These are phyloP conservation scores for Tragulus kanchil DNA, from an alignment of 2,113 vertebrate genomes.

Conservation along the genomic window DNA sequence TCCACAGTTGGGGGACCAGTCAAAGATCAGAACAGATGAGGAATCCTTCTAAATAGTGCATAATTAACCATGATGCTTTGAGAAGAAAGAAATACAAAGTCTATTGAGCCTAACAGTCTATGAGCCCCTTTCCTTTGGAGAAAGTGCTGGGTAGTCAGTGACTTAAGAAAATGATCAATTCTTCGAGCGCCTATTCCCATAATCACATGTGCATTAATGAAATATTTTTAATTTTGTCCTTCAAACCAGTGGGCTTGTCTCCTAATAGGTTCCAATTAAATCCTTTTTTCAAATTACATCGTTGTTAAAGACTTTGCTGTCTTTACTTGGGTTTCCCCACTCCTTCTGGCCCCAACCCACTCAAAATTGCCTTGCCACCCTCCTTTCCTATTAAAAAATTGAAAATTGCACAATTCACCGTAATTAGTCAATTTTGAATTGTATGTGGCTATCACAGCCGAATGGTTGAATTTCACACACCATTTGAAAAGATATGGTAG, in stretches of 20 bases:
- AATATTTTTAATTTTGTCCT: conserved; percentile 84
- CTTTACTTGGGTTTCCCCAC: conserved; percentile 22
- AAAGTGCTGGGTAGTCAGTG: not conserved
- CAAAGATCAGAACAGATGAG: conserved; percentile 72
- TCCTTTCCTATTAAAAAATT: conserved; percentile 78
- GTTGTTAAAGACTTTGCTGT: conserved; percentile 70
- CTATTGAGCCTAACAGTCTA: too few relatives aligned
- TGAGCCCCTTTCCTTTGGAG: not conserved
- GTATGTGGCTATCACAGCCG: conserved; percentile 76
- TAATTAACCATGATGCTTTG: not conserved
- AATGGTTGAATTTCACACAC: conserved; percentile 86
- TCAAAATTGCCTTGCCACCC: conserved; percentile 68
- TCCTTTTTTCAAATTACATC: conserved; percentile 72
- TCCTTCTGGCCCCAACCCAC: conserved; percentile 42
- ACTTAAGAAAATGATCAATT: not conserved
- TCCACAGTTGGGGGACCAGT: conserved; percentile 71
- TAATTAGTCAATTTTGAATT: conserved; percentile 83
- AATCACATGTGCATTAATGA: conserved; percentile 73
- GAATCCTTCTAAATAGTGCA: not conserved
- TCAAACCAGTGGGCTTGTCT: conserved; percentile 73
- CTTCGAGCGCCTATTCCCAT: not conserved
- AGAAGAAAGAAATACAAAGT: too few relatives aligned
- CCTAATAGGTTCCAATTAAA: conserved; percentile 84
- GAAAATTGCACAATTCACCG: conserved; percentile 74
- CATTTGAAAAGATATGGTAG: conserved; percentile 83